These are phyloP conservation scores for Adineta ricciae DNA, from an alignment of 2,888 invertebrate genomes.

Conservation along the genomic window DNA sequence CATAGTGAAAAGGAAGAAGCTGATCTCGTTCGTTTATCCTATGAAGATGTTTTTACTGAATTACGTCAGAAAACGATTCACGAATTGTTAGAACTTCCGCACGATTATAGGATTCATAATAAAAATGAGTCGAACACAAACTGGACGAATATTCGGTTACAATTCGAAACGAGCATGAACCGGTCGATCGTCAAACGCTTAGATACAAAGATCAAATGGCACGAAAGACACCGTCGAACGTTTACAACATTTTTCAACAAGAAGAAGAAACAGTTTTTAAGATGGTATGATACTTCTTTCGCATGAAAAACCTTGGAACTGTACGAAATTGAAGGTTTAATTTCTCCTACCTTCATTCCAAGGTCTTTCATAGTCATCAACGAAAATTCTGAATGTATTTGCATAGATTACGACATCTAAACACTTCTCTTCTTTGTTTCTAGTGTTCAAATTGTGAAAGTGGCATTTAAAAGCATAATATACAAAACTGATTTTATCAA, in stretches of 20 bases:
- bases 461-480: neutral
- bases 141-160: neutral
- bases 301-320: too few relatives aligned
- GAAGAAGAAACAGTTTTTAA: neutral
- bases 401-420: too few relatives aligned
- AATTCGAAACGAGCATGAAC: slow-evolving; percentile 11
- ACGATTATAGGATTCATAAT: neutral
- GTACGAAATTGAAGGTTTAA: too few relatives aligned
- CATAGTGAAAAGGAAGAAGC: slow-evolving; percentile 4
- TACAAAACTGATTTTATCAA: neutral
- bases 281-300: neutral
- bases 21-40: slow-evolving; percentile 16
- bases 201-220: neutral
- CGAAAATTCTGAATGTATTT: too few relatives aligned
- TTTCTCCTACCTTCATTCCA: too few relatives aligned
- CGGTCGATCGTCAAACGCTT: slow-evolving; percentile 8
- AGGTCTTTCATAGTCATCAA: too few relatives aligned
- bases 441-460: neutral
- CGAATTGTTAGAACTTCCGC: neutral
- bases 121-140: neutral
- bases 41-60: slow-evolving; percentile 4
- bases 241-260: neutral
- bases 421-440: neutral
- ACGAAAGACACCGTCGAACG: neutral
- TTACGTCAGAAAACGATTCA: slow-evolving; percentile 1